Conservation (phyloP, 2,797 vertebrate species). For the Cryptoprocta ferox region DNA sequence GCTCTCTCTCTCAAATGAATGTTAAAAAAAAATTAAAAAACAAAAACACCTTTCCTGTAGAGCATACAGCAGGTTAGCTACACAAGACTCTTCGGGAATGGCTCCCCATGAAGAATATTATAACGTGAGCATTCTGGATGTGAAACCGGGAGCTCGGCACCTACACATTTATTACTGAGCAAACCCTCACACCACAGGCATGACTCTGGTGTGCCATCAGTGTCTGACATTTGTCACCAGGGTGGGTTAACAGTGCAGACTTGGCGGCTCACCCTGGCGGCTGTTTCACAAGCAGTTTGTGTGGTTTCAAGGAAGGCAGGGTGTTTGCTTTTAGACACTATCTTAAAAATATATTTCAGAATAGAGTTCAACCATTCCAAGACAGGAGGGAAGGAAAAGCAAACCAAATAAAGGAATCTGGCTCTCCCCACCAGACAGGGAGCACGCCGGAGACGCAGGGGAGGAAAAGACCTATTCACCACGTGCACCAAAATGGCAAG, state of each 20-base stretch:
- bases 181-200: conserved; percentile 20
- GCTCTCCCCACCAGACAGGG: neutral
- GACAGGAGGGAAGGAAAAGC: conserved; percentile 57
- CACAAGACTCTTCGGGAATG: neutral
- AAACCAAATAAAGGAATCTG: conserved; percentile 67
- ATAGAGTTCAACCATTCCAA: conserved; percentile 60
- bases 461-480: neutral
- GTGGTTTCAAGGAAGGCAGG: conserved; percentile 73
- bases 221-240: conserved; percentile 63
- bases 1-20: too few species aligned
- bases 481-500: neutral
- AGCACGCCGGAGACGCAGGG: neutral
- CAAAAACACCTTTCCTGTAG: neutral
- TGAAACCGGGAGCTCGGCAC: neutral
- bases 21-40: too few species aligned
- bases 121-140: neutral
- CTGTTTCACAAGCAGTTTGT: conserved; percentile 75
- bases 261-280: conserved; percentile 64
- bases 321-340: conserved; percentile 75
- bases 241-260: conserved; percentile 64
- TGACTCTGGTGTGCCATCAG: neutral
- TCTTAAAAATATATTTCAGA: conserved; percentile 74
- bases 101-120: neutral
- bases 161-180: conserved; percentile 33
- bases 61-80: neutral